A percentile compares a stretch with the other conserved stretches of the same genome.
Conservation (phyloP, 1,140 invertebrate genomes). For the Drosophila littoralis region DNA sequence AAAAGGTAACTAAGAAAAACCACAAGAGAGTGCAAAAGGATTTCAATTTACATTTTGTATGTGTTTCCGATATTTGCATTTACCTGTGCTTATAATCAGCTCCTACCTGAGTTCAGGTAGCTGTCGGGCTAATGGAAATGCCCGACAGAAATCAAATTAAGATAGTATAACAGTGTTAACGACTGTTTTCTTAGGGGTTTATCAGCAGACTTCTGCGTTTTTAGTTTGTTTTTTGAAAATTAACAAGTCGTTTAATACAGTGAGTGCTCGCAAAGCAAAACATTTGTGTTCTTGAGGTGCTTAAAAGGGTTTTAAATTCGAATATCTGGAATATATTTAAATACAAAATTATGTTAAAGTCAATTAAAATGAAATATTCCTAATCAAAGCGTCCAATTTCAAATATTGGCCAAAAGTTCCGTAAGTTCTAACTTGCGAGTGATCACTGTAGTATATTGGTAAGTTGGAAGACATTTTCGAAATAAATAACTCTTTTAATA, state of each 20-base stretch:
- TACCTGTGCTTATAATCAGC: not conserved
- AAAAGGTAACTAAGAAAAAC: conserved; percentile 19
- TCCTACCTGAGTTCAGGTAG: conserved; percentile 3
- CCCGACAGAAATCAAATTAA: not conserved
- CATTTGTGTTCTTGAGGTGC: no score
- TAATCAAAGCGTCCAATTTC: no score
- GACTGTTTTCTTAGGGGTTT: not conserved
- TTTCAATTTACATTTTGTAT: not conserved
- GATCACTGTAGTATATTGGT: no score
- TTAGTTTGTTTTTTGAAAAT: not conserved
- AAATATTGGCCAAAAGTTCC: no score
- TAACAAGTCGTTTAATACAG: not conserved
- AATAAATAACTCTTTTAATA: not conserved
- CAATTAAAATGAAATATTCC: no score
- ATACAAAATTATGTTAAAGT: no score
- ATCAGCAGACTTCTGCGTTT: not conserved
- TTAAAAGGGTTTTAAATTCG: no score
- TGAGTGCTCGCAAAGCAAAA: not conserved
- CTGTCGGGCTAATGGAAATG: not conserved
- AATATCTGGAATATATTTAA: no score
- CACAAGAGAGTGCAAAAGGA: conserved; percentile 42
- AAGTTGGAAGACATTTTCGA: no score
- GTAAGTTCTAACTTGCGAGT: no score
- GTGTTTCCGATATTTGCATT: conserved; percentile 1
- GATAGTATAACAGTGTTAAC: not conserved